Base-by-base conservation (phyloP, 2,113 vertebrate genomes). In the Rissa tridactyla region DNA sequence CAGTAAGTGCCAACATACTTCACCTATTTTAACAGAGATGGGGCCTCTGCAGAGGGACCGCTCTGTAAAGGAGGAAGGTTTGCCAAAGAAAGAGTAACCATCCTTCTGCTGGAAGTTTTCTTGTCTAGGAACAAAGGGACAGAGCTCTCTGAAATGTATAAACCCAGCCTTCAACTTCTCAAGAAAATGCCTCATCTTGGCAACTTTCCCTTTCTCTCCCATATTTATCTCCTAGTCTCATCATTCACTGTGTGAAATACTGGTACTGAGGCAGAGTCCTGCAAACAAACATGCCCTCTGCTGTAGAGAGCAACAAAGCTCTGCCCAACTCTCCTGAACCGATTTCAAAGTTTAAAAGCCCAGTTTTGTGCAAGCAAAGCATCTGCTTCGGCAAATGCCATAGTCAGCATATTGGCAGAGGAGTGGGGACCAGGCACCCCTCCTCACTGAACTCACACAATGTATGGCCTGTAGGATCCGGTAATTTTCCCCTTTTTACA, bases 221-320 rank as follows among this genome's bases (percentile, higher is more conserved):
- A 23, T 57, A 34, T 83, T 95, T 86, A 78, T 86, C 94, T 96
- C 64, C 55, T 66, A 57, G 26, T 47, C 47, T 66, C 57, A 68
- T 55, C 7, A 27, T 75, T 84, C 5, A 4, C 26, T 44, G 21
- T 55, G 52, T 79, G 77, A 82, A 87, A 64, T 36, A 29, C 65
- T 66, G 81, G 34, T 82, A 44, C 61, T 14, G 44, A 82, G 52
- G 25, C 15, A 55, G 42, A 34, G 38, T 34, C 64, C 75, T 66
- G 69, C 61, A 95, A 91, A 84, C 40, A 86, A 78, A 88, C 49
- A 18, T 89, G 55, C 40, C 54, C 77, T 91, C 81, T 71, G 52
- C 61, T 92, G 57, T 72, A 68, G 40, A 36, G 42, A 91, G 55
- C 16, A 75, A 62, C 64, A 88, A 65, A 91, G 29, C 12, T 91